phyloP scores from a whole-genome alignment of 92 coral and sea anemone genomes.

The Zoanthus sociatus region DNA sequence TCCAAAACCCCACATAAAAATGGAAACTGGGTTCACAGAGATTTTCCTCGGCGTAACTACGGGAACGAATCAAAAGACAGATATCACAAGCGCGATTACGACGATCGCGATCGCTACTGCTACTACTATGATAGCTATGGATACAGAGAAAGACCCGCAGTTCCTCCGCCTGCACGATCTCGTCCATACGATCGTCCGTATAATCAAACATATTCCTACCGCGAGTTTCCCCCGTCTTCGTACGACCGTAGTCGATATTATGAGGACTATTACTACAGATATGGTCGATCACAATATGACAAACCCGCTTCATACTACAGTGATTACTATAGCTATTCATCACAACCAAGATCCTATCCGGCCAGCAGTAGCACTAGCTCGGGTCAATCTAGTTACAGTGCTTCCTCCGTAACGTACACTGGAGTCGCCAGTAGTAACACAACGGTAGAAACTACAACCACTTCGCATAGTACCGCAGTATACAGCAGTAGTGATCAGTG shows the following conservation, averaged over 20 bases:
- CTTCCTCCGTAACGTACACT: slow-evolving; percentile 28
- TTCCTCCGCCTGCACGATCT: slow-evolving; percentile 25
- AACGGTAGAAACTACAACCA: neutral
- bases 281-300: slow-evolving; percentile 18
- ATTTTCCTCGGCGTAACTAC: slow-evolving; percentile 17
- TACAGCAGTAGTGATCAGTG: neutral
- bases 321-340: slow-evolving; percentile 3
- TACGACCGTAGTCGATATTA: slow-evolving; percentile 34
- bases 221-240: slow-evolving; percentile 28
- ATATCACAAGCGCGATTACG: slow-evolving; percentile 16
- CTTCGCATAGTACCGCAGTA: neutral
- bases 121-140: slow-evolving; percentile 23
- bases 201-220: slow-evolving; percentile 10
- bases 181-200: slow-evolving; percentile 29
- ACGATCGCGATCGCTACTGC: slow-evolving; percentile 17
- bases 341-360: slow-evolving; percentile 26
- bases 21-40: slow-evolving; percentile 51
- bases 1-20: slow-evolving; percentile 76
- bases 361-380: slow-evolving; percentile 30
- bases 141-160: neutral
- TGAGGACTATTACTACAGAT: slow-evolving; percentile 30
- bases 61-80: slow-evolving; percentile 18
- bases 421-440: slow-evolving; percentile 23
- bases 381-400: slow-evolving; percentile 7
- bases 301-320: neutral